Percentiles rank a stretch among this genome's conserved stretches.
phyloP scores from a whole-genome alignment of 2,113 vertebrate genomes.

The Tautogolabrus adspersus region DNA sequence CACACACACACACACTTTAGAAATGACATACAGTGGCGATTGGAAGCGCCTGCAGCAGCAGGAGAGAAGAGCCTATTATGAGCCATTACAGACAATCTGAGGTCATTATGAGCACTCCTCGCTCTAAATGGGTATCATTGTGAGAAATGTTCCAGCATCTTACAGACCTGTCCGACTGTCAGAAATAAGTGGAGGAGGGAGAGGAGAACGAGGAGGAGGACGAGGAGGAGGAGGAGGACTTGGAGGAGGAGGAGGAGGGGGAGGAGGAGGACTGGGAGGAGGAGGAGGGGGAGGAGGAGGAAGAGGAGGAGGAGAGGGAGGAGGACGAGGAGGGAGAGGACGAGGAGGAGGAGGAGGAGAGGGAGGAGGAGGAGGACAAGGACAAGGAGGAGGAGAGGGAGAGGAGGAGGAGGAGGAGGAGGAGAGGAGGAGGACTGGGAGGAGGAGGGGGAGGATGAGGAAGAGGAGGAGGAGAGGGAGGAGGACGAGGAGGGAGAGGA shows the following conservation, averaged over 20 bases:
- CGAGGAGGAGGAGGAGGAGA: no score
- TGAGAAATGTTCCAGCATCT: slow-evolving; percentile 62
- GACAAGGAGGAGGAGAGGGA: neutral
- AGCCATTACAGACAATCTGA: slow-evolving; percentile 71
- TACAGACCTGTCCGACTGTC: slow-evolving; percentile 73
- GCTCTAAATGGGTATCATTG: slow-evolving; percentile 65
- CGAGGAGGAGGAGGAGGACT: neutral
- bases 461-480: no score
- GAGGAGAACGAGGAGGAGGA: neutral
- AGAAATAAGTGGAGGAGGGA: slow-evolving; percentile 47
- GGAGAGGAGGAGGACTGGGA: no score
- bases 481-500: no score
- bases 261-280: no score
- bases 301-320: no score
- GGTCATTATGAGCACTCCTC: slow-evolving; percentile 74
- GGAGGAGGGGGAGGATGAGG: no score
- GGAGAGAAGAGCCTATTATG: slow-evolving; percentile 61
- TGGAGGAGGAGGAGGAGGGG: neutral
- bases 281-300: no score
- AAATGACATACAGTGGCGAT: slow-evolving; percentile 14
- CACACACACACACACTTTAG: neutral
- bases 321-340: no score
- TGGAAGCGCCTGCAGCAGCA: slow-evolving; percentile 44
- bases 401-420: neutral
- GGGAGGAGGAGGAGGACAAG: neutral